Conservation (phyloP, 92 coral and sea anemone species). For the Epizoanthus fatuus region DNA sequence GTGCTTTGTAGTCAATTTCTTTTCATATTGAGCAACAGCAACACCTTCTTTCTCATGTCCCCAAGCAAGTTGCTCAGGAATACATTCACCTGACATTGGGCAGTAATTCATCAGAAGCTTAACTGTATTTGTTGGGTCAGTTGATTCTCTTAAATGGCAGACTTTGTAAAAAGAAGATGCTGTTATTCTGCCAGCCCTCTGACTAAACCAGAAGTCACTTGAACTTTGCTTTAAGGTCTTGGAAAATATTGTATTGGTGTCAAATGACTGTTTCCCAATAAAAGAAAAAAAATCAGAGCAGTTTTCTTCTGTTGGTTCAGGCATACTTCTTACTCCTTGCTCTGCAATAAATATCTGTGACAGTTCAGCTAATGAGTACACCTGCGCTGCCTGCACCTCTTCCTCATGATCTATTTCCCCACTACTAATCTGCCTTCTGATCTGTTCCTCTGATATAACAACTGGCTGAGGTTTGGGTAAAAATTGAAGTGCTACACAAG, state of each 20-base stretch:
- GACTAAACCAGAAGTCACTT: constrained; percentile 25
- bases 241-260: neutral
- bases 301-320: constrained; percentile 3
- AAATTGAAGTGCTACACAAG: constrained; percentile 25
- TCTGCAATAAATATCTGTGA: constrained; percentile 3
- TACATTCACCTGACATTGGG: neutral
- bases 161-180: constrained; percentile 31
- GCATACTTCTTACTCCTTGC: neutral
- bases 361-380: neutral
- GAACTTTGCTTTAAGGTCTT: constrained; percentile 9
- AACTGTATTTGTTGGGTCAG: constrained; percentile 16
- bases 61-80: constrained; percentile 20
- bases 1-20: constrained; percentile 5
- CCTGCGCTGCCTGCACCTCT: constrained; percentile 11
- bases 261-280: neutral
- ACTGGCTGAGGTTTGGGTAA: constrained; percentile 4
- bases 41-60: constrained; percentile 4
- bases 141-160: constrained; percentile 24
- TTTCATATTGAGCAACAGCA: constrained; percentile 12
- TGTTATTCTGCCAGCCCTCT: constrained; percentile 25
- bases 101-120: constrained; percentile 19
- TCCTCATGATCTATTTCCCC: constrained; percentile 14
- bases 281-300: neutral
- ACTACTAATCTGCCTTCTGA: neutral
- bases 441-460: constrained; percentile 15